Percentiles rank a stretch among this genome's conserved stretches.
phyloP scores from a whole-genome alignment of 2,113 vertebrate species.

The Thalassarche chlororhynchos region DNA sequence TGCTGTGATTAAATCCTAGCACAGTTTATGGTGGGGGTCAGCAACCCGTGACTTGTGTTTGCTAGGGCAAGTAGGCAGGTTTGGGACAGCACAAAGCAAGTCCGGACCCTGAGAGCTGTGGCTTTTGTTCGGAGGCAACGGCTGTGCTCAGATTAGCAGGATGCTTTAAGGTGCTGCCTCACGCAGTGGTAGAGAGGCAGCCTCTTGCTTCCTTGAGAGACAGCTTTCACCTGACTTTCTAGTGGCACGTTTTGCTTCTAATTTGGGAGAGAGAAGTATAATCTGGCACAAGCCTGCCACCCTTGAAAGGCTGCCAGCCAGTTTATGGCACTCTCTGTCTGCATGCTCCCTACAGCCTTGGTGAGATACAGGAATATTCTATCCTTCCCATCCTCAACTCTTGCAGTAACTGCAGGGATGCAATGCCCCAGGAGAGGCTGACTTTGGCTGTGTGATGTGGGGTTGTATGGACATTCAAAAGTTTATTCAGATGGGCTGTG shows the following conservation, averaged over 20 bases:
- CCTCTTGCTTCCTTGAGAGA: slow-evolving; percentile 41
- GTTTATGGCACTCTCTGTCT: not conserved
- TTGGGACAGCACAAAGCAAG: not conserved
- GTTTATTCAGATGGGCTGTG: not conserved
- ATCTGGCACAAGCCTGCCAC: slow-evolving; percentile 48
- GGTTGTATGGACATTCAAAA: not conserved
- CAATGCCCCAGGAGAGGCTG: not conserved
- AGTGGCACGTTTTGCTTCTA: slow-evolving; percentile 62
- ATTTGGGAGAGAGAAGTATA: slow-evolving; percentile 2
- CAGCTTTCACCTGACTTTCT: slow-evolving; percentile 53
- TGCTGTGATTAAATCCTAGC: not conserved
- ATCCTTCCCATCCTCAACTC: not conserved
- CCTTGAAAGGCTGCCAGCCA: slow-evolving; percentile 41
- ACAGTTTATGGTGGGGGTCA: not conserved
- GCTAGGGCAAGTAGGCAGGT: not conserved
- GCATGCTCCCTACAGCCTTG: not conserved
- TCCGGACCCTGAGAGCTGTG: not conserved
- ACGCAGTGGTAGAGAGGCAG: not conserved
- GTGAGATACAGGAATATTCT: not conserved
- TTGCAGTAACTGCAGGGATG: not conserved
- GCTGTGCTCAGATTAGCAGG: not conserved
- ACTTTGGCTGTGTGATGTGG: not conserved
- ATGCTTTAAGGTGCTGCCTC: not conserved
- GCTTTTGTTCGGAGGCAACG: not conserved
- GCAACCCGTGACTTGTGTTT: fast-evolving